Evolutionary conservation across 2,797 vertebrate species (phyloP), one percentile per base, ranked within the genome.

Genomic region (Psittacula derbiana): DNA sequence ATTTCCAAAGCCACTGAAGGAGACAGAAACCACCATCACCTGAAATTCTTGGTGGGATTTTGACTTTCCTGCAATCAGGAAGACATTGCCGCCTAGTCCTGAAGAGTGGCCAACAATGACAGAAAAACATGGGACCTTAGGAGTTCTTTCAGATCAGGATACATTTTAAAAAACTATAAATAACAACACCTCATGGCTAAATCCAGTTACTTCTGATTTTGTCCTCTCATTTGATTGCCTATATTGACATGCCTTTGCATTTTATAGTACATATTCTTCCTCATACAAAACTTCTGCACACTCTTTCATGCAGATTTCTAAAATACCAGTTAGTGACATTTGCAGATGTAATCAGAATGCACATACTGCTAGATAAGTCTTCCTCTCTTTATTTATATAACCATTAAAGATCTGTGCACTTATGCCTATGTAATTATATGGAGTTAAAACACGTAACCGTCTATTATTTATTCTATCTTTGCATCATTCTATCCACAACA

Each of bases 391-490:
- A 43, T 72, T 41, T 43, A 21, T 62, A 49, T 21, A 86, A 41
- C 31, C 20, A 65, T 33, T 65, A 83, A 88, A 88, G 50, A 62
- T 44, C 23, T 69, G 14, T 81, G 53, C 10, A 61, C 15, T n/a
- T n/a, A 60, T 30, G 36, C 19, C 36, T 8, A 57, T 36, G 12
- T n/a, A 81, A 75, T 73, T 79, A 49, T 8, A 73, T 5, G 18
- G 23, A 73, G 61, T 49, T 38, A 14, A 75, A 86, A 69, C 8
- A 49, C 3, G 0, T 0, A 1, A 44, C n/a, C 16, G 27, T 19
- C 25, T 67, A 52, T 28, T 64, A 57, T 71, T 72, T 84, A n/a
- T 40, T 71, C 28, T 47, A 8, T 31, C n/a, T 64, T 65, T 84
- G 11, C 11, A 53, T 24, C 41, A 36, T 27, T 85, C 33, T 60